Conservation (phyloP, 2,797 vertebrate genomes). For the Poecilia gillii region DNA sequence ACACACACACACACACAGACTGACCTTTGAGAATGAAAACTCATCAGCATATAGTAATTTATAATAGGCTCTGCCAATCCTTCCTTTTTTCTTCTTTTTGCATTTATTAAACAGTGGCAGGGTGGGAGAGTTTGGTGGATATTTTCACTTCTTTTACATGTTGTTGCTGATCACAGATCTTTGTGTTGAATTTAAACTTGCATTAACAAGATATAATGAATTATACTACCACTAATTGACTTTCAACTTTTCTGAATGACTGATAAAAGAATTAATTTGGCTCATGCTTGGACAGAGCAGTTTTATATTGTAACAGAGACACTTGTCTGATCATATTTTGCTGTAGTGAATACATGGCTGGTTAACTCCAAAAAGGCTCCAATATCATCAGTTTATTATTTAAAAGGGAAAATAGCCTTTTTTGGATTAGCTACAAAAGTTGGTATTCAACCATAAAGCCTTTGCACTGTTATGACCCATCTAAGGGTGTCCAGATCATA, state of each 20-base stretch:
- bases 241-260: not conserved
- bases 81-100: conserved; percentile 40
- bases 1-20: conserved; percentile 51
- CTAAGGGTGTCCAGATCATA: too few species aligned
- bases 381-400: not conserved
- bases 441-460: too few species aligned
- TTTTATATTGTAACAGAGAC: not conserved
- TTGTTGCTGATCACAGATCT: conserved; percentile 25
- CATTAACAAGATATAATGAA: not conserved
- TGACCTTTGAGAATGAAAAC: conserved; percentile 67
- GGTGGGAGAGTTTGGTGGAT: conserved; percentile 19
- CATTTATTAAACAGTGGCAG: conserved; percentile 46
- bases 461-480: too few species aligned
- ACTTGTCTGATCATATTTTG: not conserved
- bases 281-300: not conserved
- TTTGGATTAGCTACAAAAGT: not conserved
- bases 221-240: not conserved
- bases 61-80: conserved; percentile 59
- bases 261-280: not conserved
- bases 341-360: not conserved
- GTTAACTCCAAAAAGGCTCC: not conserved
- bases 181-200: conserved; percentile 30
- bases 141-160: conserved; percentile 46
- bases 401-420: not conserved
- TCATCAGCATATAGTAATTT: conserved; percentile 75